Conservation (phyloP, 2,888 invertebrate genomes). For the Zele albiditarsus region DNA sequence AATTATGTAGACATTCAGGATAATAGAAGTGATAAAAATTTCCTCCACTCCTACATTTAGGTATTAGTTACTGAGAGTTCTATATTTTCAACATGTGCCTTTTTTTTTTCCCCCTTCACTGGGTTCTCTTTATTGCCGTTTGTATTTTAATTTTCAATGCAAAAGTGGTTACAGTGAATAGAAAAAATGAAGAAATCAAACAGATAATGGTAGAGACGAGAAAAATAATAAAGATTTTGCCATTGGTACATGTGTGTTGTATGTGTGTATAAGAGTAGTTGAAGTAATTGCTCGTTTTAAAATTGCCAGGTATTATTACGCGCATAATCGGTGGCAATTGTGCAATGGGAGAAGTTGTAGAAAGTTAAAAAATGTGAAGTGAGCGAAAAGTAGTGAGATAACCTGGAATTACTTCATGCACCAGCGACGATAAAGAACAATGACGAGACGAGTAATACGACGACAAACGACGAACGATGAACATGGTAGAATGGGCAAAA, state of each 20-base stretch:
- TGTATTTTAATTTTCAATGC: no score
- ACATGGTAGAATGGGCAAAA: background rate
- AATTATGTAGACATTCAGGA: no score
- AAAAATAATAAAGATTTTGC: background rate
- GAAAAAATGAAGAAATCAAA: no score
- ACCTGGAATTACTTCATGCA: slow-evolving; percentile 16
- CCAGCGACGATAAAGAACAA: background rate
- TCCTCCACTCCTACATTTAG: no score
- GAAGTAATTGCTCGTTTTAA: slow-evolving; percentile 16
- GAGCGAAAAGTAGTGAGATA: slow-evolving; percentile 6
- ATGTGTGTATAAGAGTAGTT: background rate
- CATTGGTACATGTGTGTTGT: background rate
- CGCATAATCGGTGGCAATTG: background rate
- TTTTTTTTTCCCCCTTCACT: no score
- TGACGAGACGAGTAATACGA: background rate
- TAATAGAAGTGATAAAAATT: no score
- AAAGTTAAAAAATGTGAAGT: slow-evolving; percentile 3
- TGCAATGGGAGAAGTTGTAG: background rate
- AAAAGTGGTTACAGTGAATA: no score
- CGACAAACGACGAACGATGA: background rate
- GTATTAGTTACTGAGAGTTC: no score
- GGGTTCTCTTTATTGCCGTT: no score
- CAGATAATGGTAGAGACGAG: background rate
- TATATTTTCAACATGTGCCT: no score
- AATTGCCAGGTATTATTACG: slow-evolving; percentile 18